Evolutionary conservation across 2,888 invertebrate species (phyloP), one percentile per base, ranked within the genome.

Genomic region (Microdon myrmicae): DNA sequence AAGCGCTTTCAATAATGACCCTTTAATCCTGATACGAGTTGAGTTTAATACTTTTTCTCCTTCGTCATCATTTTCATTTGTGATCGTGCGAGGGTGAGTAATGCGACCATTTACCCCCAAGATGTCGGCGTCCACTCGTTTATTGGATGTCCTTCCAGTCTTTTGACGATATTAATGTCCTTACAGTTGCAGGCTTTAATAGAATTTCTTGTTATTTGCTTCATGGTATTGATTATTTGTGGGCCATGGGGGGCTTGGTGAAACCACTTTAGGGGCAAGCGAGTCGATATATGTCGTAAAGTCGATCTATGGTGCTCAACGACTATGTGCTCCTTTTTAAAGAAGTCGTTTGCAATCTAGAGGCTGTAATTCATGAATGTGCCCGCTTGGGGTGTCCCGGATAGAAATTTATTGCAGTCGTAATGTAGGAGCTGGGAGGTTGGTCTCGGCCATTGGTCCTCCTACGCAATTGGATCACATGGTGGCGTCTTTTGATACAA

Each of bases 161-260:
- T 39, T 56, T 56, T 23, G 39, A 44, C 49, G 34, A 45, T 56
- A 64, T 64, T 64, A 64, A 64, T 64, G 61, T 64, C 61, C 51
- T 56, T 64, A 64, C 61, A 56, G 56, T 64, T 64, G 61, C 61
- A 64, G 41, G 49, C 45, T 56, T 64, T 64, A 64, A 56, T 51
- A 56, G 61, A 64, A 64, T 64, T 64, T 64, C 61, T 51, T 64
- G 49, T 64, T 64, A 51, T 56, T 56, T 9, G n/a, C n/a, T n/a
- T n/a, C 49, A 17, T 41, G 41, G 35, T 64, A 64, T 64, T 26
- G 61, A 64, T 64, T 64, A 64, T 64, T 41, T 45, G 49, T 34
- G n/a, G 2, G 10, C 32, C 13, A 31, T 41, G 19, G 20, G 23
- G 9, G 14, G 14, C 10, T 28, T 3, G 16, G 9, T 9, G 7